Conservation (phyloP, 2,888 invertebrate genomes). For the Dinocampus coccinellae region DNA sequence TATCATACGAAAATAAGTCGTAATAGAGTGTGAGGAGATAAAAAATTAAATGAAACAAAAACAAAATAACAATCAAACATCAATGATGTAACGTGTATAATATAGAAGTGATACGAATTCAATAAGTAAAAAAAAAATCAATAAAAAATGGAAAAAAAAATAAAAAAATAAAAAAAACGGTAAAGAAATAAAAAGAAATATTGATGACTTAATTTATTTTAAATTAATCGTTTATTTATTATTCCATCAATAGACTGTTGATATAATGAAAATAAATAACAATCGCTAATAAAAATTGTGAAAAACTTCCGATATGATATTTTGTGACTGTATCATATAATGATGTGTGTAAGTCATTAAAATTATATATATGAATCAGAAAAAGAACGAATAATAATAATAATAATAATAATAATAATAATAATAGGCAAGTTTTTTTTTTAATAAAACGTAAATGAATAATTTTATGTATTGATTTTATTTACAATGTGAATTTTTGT, state of each 20-base stretch:
- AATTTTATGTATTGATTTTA: not conserved
- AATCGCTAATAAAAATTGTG: conserved; percentile 7
- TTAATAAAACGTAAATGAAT: conserved; percentile 38
- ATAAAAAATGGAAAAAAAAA: conserved; percentile 8
- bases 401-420: conserved; percentile 11
- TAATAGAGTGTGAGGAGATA: no score
- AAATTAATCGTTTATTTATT: conserved; percentile 33
- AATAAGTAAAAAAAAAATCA: conserved; percentile 25
- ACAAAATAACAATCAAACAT: conserved; percentile 46
- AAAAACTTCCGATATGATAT: conserved; percentile 49
- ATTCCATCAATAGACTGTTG: conserved; percentile 7
- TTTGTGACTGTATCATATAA: conserved; percentile 57
- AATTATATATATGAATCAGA: conserved; percentile 33
- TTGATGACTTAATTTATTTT: not conserved
- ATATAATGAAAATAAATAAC: conserved; percentile 26
- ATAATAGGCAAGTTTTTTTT: conserved; percentile 37
- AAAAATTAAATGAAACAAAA: not conserved
- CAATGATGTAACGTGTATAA: conserved; percentile 55
- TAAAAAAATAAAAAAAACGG: conserved; percentile 1
- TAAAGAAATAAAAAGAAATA: not conserved
- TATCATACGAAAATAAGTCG: not conserved
- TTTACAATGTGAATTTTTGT: no score
- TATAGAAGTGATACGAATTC: conserved; percentile 40
- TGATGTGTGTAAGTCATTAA: conserved; percentile 39
- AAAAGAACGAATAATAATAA: conserved; percentile 33